Evolutionary conservation across 1,140 invertebrate genomes (phyloP).

Genomic region (Panagrolaimus sp.): DNA sequence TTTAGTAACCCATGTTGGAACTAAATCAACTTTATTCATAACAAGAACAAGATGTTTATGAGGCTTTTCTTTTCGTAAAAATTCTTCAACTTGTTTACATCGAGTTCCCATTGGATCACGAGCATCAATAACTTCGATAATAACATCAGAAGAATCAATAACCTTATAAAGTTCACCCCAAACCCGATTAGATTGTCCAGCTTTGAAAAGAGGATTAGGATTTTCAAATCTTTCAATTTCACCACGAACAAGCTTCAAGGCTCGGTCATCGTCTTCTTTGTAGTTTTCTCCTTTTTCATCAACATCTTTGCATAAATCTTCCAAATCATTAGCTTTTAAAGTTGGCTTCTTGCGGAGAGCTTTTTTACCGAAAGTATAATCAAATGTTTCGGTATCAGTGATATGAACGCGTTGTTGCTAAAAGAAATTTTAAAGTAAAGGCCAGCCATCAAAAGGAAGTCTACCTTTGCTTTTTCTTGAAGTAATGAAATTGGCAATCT

Average conservation of each 20-base stretch:
- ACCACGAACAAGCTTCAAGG: slow-evolving; percentile 65
- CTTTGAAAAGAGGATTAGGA: slow-evolving; percentile 61
- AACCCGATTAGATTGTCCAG: slow-evolving; percentile 88
- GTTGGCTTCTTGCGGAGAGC: slow-evolving; percentile 83
- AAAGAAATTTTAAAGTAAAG: too few species aligned
- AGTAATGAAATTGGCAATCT: slow-evolving; percentile 86
- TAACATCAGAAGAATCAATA: slow-evolving; percentile 94
- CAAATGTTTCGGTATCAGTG: slow-evolving; percentile 87
- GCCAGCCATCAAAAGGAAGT: too few species aligned
- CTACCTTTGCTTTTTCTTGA: slow-evolving; percentile 77
- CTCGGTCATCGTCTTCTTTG: slow-evolving; percentile 71
- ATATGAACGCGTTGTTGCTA: slow-evolving; percentile 79
- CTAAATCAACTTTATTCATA: slow-evolving; percentile 84
- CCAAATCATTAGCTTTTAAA: slow-evolving; percentile 65
- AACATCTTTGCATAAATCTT: slow-evolving; percentile 68
- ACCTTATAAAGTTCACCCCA: slow-evolving; percentile 99
- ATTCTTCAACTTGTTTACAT: slow-evolving; percentile 84
- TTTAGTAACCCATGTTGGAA: slow-evolving; percentile 89
- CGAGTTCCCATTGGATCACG: slow-evolving; percentile 73
- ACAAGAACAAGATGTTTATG: slow-evolving; percentile 92
- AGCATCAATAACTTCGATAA: slow-evolving; percentile 70
- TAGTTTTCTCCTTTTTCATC: slow-evolving; percentile 69
- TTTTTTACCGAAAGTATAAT: slow-evolving; percentile 88
- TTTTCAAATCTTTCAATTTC: slow-evolving; percentile 55
- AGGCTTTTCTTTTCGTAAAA: slow-evolving; percentile 77